phyloP scores from a whole-genome alignment of 2,113 vertebrate species.

The Bubo bubo region DNA sequence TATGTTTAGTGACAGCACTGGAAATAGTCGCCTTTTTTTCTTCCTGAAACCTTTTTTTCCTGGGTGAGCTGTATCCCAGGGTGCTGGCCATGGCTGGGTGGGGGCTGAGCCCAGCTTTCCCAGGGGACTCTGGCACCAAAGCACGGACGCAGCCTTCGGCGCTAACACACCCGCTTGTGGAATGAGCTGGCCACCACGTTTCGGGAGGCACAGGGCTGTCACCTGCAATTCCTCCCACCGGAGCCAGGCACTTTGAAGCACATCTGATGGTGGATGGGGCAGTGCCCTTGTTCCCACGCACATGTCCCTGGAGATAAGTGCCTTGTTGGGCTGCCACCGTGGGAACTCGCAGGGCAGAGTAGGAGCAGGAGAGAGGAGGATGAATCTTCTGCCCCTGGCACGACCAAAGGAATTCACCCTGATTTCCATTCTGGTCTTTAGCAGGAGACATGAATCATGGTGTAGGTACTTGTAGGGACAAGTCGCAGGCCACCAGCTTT shows the following conservation, averaged over 20 bases:
- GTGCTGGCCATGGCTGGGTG: background rate
- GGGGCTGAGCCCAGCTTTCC: background rate
- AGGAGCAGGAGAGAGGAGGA: background rate
- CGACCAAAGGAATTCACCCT: background rate
- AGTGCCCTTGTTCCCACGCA: background rate
- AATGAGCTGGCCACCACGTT: rapidly evolving
- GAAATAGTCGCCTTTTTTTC: background rate
- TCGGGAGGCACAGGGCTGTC: background rate
- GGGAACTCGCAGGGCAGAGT: background rate
- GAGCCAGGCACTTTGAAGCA: background rate
- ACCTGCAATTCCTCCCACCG: background rate
- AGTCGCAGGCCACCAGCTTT: background rate
- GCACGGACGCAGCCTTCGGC: rapidly evolving
- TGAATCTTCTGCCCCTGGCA: background rate
- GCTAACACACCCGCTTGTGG: background rate
- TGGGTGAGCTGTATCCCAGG: background rate
- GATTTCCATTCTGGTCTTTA: background rate
- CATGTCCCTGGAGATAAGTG: background rate
- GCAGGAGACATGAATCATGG: background rate
- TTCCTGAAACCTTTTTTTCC: background rate
- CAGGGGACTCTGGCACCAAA: background rate
- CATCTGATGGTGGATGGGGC: background rate
- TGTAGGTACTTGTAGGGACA: background rate
- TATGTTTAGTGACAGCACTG: rapidly evolving
- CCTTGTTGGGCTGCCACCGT: background rate